These are phyloP conservation scores for Mormyrops attenuatus DNA, from an alignment of 2,797 vertebrate genomes.

Conservation along the genomic window DNA sequence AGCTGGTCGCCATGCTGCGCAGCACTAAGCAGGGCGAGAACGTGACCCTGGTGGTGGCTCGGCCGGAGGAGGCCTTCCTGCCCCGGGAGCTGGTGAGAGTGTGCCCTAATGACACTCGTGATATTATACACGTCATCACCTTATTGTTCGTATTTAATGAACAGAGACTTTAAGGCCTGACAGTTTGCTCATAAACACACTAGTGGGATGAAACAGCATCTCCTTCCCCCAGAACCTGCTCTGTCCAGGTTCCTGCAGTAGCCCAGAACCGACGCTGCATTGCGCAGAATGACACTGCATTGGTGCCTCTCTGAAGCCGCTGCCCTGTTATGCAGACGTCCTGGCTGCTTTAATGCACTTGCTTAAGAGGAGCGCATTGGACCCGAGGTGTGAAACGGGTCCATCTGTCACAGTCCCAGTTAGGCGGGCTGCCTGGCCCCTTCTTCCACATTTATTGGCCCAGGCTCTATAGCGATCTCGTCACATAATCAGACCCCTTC, in stretches of 20 bases:
- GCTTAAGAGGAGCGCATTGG: neutral
- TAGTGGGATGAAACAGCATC: neutral
- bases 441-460: neutral
- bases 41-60: conserved; percentile 75
- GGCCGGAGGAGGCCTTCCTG: conserved; percentile 84
- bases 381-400: neutral
- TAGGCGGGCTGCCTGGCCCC: neutral
- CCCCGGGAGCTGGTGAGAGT: conserved; percentile 89
- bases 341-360: neutral
- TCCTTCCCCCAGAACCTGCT: neutral
- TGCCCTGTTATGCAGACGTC: neutral
- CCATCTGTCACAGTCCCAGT: conserved; percentile 19
- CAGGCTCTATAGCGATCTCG: conserved; percentile 27
- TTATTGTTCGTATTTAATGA: neutral
- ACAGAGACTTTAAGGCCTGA: neutral
- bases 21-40: conserved; percentile 88
- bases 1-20: conserved; percentile 85
- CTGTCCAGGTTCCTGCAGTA: neutral
- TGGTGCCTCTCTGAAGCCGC: neutral
- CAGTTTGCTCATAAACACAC: neutral
- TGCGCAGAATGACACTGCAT: neutral
- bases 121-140: neutral
- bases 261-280: neutral
- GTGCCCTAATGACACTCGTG: neutral
- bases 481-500: neutral